Percentiles rank a stretch among this genome's conserved stretches.
phyloP scores from a whole-genome alignment of 2,113 vertebrate genomes.

The Piprites chloris region DNA sequence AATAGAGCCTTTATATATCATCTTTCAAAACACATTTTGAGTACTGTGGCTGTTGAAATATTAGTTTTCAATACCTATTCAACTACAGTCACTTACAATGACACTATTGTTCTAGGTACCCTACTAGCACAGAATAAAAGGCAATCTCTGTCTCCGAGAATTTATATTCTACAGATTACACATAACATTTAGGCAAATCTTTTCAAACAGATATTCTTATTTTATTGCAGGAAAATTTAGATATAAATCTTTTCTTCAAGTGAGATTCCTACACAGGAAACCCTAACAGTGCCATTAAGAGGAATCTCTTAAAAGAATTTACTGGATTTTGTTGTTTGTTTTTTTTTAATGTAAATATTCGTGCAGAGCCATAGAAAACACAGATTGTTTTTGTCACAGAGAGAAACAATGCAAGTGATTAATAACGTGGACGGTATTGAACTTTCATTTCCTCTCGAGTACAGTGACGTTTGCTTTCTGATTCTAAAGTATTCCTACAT shows the following conservation, averaged over 20 bases:
- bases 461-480: not conserved
- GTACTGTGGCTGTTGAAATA: conserved; percentile 37
- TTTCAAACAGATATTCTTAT: not conserved
- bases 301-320: not conserved
- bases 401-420: conserved; percentile 26
- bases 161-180: not conserved
- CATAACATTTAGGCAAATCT: not conserved
- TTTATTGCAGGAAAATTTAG: not conserved
- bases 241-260: not conserved
- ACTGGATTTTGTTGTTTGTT: not conserved
- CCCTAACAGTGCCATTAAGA: not conserved
- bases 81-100: conserved; percentile 36
- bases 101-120: conserved; percentile 25
- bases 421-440: conserved; percentile 19
- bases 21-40: conserved; percentile 53
- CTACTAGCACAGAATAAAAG: not conserved
- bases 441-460: conserved; percentile 48
- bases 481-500: conserved; percentile 1
- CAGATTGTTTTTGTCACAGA: conserved; percentile 3
- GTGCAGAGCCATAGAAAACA: not conserved
- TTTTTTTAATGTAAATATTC: not conserved
- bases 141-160: not conserved
- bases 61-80: conserved; percentile 51
- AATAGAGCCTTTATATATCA: conserved; percentile 40
- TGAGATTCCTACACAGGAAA: not conserved